Evolutionary conservation across 2,888 invertebrate genomes (phyloP), one percentile per base, ranked within the genome.

Genomic region (Anoncus sp.): DNA sequence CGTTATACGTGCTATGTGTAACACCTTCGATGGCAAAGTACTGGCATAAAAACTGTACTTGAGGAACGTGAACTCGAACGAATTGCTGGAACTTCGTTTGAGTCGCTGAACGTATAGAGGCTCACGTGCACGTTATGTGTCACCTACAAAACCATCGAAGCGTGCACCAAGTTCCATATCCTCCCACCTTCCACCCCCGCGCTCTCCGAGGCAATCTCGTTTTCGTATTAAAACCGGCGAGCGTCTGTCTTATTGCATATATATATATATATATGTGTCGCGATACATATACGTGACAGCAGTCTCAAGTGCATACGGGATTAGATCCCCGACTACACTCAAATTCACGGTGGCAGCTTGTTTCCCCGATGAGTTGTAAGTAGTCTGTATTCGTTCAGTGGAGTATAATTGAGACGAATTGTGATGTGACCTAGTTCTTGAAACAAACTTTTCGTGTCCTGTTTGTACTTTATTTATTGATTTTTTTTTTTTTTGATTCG

Each of bases 71-170:
- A 60, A 40, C 38, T 38, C 35, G 47, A 38, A 57, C 60, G 69
- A 59, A 53, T 60, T 53, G 51, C 53, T n/a, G 55, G 60, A 70
- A 51, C 59, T 47, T 31, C 49, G 70, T 51, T 35, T 51, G 60
- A 38, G 22, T 35, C 55, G 62, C 16, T 53, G n/a, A 20, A 20
- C 24, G 40, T 55, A 38, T 63, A 22, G 4, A 35, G 45, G 27
- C 38, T 66, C 59, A 73, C 73, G 78, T 70, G 72, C 63, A 65
- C 62, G 57, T 74, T 70, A 75, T 79, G 79, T 72, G 75, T 80
- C 77, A 77, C 77, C 80, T 78, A 78, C 40, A 77, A 80, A 80
- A 72, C 49, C 77, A 55, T 49, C 72, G 43, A 49, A 75, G 77
- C 75, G 74, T 63, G 47, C 51, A 57, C 18, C 49, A 27, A 73